These are phyloP conservation scores for Scolopax bukidnonensis DNA, from an alignment of 2,797 vertebrate species.

Conservation along the genomic window DNA sequence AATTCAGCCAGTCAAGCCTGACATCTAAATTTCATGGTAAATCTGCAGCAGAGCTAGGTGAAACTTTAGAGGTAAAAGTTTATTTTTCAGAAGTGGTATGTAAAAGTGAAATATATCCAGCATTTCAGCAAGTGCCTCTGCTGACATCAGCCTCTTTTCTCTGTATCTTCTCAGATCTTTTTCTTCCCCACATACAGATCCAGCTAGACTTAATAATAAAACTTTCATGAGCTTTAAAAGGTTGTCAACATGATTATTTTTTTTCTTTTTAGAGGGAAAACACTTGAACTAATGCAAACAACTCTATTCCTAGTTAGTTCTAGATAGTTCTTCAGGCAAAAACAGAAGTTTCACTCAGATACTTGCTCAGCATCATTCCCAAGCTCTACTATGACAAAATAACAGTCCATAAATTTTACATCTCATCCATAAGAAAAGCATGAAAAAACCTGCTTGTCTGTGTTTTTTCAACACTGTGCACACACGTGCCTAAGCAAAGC, in stretches of 20 bases:
- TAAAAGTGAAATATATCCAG: background rate
- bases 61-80: background rate
- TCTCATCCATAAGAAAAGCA: background rate
- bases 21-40: background rate
- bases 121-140: background rate
- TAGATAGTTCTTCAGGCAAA: background rate
- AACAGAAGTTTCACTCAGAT: background rate
- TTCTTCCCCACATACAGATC: accelerated
- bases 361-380: background rate
- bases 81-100: background rate
- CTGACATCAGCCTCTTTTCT: background rate
- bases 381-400: background rate
- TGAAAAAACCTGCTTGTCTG: background rate
- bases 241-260: accelerated
- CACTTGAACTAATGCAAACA: background rate
- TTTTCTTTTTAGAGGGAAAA: background rate
- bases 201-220: background rate
- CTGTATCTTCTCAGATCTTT: background rate
- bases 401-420: background rate
- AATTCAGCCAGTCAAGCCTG: background rate
- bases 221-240: background rate
- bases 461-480: background rate
- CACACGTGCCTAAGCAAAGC: background rate
- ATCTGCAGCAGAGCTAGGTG: background rate
- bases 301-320: background rate